phyloP scores from a whole-genome alignment of 2,797 vertebrate genomes.

The Tachyglossus aculeatus region DNA sequence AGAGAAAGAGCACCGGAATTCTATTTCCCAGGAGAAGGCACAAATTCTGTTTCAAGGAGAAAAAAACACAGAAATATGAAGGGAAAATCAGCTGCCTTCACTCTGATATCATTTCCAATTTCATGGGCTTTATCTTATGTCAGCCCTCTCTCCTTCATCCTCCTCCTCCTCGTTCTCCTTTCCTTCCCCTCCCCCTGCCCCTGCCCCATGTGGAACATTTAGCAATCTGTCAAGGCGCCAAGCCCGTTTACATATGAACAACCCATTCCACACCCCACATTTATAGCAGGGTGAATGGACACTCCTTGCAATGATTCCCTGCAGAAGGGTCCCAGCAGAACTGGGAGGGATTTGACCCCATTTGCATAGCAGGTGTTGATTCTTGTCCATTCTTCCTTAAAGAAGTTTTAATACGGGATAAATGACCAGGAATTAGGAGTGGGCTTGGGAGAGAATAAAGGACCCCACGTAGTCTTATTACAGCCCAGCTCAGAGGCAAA shows the following conservation, averaged over 20 bases:
- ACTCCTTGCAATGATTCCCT: conserved; percentile 24
- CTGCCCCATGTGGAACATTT: neutral
- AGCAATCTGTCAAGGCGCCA: conserved; percentile 61
- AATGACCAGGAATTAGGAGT: conserved; percentile 80
- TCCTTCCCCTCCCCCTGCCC: neutral
- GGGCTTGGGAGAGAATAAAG: conserved; percentile 67
- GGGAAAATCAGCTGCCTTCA: neutral
- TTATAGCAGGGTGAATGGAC: conserved; percentile 59
- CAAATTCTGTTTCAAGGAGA: too few relatives aligned
- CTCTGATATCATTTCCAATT: neutral
- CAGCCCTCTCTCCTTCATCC: neutral
- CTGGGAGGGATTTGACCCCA: conserved; percentile 72
- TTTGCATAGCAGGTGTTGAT: conserved; percentile 89
- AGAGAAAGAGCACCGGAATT: too few relatives aligned
- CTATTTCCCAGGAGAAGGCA: too few relatives aligned
- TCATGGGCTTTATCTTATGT: neutral
- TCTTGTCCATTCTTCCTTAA: conserved; percentile 79
- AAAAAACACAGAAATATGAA: neutral
- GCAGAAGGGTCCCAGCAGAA: conserved; percentile 51
- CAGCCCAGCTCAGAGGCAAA: neutral
- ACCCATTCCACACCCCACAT: conserved; percentile 34
- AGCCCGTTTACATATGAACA: conserved; percentile 58
- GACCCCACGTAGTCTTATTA: conserved; percentile 46
- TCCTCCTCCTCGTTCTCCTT: neutral
- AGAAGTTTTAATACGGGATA: conserved; percentile 87